Evolutionary conservation across 1,140 invertebrate species (phyloP).

Genomic region (Drosophila leontia): DNA sequence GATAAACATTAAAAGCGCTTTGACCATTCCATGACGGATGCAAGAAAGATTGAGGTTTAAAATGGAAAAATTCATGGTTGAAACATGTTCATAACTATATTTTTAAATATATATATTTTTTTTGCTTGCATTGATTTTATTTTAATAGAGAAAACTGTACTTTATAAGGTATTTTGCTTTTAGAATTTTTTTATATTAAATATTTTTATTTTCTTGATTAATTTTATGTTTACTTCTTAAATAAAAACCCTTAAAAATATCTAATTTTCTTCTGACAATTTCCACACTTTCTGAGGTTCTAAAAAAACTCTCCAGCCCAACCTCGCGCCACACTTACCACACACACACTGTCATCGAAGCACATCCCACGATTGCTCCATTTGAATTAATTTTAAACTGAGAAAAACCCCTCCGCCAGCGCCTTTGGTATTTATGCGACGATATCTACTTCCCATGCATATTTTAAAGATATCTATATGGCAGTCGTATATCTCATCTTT

Average conservation of each 20-base stretch:
- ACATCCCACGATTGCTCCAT: slow-evolving; percentile 57
- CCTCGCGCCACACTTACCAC: slow-evolving; percentile 17
- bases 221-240: not conserved
- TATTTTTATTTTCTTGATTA: not conserved
- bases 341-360: not conserved
- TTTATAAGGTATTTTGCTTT: not conserved
- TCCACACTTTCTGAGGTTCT: not conserved
- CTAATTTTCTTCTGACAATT: not conserved
- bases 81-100: not conserved
- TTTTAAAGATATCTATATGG: slow-evolving; percentile 68
- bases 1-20: slow-evolving; percentile 35
- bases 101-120: not conserved
- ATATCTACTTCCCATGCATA: slow-evolving; percentile 61
- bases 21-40: slow-evolving; percentile 16
- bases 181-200: not conserved
- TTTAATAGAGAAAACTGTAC: not conserved
- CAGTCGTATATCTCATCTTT: slow-evolving; percentile 56
- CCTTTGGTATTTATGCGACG: slow-evolving; percentile 36
- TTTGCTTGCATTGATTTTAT: not conserved
- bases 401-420: slow-evolving; percentile 34
- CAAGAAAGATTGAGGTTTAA: slow-evolving; percentile 1
- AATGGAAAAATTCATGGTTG: slow-evolving; percentile 10
- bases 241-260: not conserved
- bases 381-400: slow-evolving; percentile 55
- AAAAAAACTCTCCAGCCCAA: slow-evolving; percentile 12